Evolutionary conservation across 2,113 vertebrate species (phyloP).

Genomic region (Plestiodon gilberti): DNA sequence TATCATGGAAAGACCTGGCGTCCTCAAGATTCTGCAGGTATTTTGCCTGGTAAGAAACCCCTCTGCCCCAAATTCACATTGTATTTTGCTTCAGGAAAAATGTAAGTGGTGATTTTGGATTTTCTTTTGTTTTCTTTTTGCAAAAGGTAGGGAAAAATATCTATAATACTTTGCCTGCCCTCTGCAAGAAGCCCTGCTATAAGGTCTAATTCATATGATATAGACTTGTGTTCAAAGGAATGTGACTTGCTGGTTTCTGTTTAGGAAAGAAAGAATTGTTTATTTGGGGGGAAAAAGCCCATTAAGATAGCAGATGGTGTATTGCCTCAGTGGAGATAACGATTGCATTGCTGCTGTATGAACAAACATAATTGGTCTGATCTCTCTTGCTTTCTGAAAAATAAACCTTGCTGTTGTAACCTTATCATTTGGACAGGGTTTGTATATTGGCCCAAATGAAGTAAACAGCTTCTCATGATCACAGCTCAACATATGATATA

Average conservation of each 20-base stretch:
- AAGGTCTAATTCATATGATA: constrained; percentile 48
- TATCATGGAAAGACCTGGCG: neutral
- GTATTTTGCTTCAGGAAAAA: constrained; percentile 18
- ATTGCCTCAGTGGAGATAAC: constrained; percentile 53
- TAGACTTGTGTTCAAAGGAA: constrained; percentile 56
- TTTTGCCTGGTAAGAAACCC: too few relatives aligned
- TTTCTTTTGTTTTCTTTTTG: constrained; percentile 52
- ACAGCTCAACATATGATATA: neutral
- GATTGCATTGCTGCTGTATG: constrained; percentile 49
- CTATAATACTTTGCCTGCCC: constrained; percentile 13
- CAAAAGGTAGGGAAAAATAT: neutral
- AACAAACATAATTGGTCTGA: constrained; percentile 48
- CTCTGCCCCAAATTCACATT: neutral
- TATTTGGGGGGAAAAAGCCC: constrained; percentile 32
- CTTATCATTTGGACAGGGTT: constrained; percentile 17
- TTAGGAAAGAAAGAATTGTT: constrained; percentile 30
- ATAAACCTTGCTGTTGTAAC: constrained; percentile 11
- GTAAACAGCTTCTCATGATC: neutral
- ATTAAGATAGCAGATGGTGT: constrained; percentile 66
- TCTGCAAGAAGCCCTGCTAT: constrained; percentile 26
- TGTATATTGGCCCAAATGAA: constrained; percentile 7
- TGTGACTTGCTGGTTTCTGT: constrained; percentile 45
- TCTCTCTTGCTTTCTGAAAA: neutral
- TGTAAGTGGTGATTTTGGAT: constrained; percentile 43
- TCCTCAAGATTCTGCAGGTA: neutral